A percentile compares a stretch with the other conserved stretches of the same genome.
Evolutionary conservation across 2,113 vertebrate species (phyloP).

Genomic region (Pogona vitticeps): DNA sequence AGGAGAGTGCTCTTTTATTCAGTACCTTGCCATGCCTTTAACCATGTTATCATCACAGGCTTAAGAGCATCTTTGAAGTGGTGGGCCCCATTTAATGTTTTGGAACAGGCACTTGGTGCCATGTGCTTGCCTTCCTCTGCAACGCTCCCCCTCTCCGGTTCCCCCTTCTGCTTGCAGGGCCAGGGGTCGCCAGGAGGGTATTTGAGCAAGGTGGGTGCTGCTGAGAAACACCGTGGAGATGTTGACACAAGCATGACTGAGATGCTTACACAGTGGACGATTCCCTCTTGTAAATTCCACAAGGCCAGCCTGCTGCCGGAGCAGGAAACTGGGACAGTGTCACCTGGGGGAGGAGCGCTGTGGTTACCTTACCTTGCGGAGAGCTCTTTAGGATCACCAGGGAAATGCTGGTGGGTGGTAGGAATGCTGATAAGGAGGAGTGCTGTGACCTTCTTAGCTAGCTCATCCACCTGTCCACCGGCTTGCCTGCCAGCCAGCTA

Average conservation of each 20-base stretch:
- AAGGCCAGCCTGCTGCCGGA: not conserved
- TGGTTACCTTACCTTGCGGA: constrained; percentile 67
- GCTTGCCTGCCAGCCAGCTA: constrained; percentile 50
- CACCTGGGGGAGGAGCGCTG: constrained; percentile 50
- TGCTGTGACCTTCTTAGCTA: constrained; percentile 53
- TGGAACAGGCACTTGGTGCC: not conserved
- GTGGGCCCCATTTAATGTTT: not conserved
- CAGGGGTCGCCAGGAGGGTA: not conserved
- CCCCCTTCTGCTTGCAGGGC: not conserved
- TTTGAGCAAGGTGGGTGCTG: not conserved
- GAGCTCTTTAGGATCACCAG: constrained; percentile 67
- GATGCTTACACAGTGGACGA: not conserved
- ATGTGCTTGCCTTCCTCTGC: no score
- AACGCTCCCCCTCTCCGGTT: not conserved
- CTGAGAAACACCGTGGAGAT: constrained; percentile 17
- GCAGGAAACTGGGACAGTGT: constrained; percentile 31
- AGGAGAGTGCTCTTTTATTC: not conserved
- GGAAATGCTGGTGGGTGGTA: constrained; percentile 73
- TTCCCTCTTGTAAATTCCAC: constrained; percentile 44
- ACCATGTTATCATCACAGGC: no score
- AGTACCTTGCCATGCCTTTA: not conserved
- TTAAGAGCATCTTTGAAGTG: not conserved
- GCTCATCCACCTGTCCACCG: constrained; percentile 43
- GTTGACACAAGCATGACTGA: constrained; percentile 25
- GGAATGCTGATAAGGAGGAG: constrained; percentile 73